Evolutionary conservation across 2,113 vertebrate genomes (phyloP).

Genomic region (Pelmatolapia mariae): DNA sequence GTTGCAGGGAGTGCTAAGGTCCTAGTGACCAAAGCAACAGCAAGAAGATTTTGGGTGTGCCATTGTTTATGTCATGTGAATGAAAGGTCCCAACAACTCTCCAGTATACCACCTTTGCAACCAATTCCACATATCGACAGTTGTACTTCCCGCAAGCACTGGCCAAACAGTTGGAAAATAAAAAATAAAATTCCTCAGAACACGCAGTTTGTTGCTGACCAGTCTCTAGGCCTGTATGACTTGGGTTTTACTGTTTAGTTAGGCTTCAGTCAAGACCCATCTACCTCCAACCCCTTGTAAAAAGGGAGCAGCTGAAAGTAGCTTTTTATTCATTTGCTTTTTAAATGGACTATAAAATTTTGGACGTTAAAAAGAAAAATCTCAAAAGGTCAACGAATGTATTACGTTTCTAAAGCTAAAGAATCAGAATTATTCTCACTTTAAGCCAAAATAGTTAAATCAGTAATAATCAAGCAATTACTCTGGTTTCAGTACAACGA

Average conservation of each 20-base stretch:
- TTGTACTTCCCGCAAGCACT: not conserved
- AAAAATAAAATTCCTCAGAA: fast-evolving
- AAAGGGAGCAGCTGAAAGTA: no score
- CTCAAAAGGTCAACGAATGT: no score
- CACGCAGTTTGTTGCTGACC: not conserved
- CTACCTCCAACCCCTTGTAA: not conserved
- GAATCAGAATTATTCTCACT: no score
- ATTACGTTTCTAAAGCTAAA: not conserved
- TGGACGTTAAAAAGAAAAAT: no score
- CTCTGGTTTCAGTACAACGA: not conserved
- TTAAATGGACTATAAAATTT: not conserved
- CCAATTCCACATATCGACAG: not conserved
- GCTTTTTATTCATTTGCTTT: not conserved
- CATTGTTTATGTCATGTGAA: not conserved
- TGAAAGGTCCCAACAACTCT: not conserved
- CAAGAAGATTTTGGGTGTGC: not conserved
- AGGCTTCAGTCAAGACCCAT: not conserved
- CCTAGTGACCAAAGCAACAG: not conserved
- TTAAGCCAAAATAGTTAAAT: no score
- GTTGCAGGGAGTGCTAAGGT: not conserved
- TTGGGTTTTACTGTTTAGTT: not conserved
- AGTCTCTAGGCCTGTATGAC: not conserved
- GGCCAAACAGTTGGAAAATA: not conserved
- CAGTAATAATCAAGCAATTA: not conserved
- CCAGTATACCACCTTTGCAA: not conserved